A percentile compares a stretch with the other conserved stretches of the same genome.
Conservation (phyloP, 2,113 vertebrate genomes). For the Scophthalmus maximus region DNA sequence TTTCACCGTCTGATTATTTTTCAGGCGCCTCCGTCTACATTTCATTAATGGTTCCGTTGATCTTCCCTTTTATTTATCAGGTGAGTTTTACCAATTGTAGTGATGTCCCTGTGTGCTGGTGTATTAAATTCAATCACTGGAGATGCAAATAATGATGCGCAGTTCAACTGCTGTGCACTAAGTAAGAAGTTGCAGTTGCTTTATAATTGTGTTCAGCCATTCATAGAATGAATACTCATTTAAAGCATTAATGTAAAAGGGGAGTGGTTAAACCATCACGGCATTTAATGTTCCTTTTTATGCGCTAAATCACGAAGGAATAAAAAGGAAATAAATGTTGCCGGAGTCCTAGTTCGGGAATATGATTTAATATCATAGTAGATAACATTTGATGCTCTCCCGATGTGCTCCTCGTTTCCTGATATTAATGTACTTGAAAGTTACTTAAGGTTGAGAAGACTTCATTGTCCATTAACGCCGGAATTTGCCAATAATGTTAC, state of each 20-base stretch:
- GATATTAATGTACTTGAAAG: too few species aligned
- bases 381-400: not conserved
- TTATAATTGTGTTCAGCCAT: not conserved
- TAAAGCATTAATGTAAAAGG: not conserved
- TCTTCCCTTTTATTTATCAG: conserved; percentile 9
- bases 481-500: too few species aligned
- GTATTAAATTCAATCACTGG: not conserved
- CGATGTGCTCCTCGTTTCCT: too few species aligned
- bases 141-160: not conserved
- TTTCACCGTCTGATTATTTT: not conserved
- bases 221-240: not conserved
- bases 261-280: not conserved
- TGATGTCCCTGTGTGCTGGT: not conserved
- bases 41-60: conserved; percentile 24
- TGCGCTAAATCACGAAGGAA: not conserved
- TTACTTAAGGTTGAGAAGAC: too few species aligned
- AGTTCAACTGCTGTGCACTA: not conserved
- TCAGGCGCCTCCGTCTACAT: not conserved
- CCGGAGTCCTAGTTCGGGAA: not conserved
- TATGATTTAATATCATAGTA: not conserved
- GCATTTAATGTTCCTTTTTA: not conserved
- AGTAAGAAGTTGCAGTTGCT: not conserved
- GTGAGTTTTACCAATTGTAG: too few species aligned
- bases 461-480: not conserved
- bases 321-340: not conserved